Evolutionary conservation across 2,113 vertebrate genomes (phyloP), one percentile per base, ranked within the genome.

Genomic region (Triplophysa dalaica): DNA sequence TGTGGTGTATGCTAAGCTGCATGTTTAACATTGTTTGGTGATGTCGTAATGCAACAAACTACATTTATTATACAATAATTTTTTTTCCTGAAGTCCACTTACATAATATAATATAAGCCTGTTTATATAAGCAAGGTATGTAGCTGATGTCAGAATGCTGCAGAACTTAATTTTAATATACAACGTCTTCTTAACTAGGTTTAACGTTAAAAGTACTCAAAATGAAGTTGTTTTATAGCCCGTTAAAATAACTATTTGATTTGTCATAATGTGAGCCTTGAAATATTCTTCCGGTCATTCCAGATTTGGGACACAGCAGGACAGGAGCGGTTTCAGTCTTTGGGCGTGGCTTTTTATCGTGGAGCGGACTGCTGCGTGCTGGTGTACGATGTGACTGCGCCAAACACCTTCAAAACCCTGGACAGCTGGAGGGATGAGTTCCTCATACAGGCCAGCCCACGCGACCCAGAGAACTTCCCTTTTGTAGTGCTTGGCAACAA

Each of bases 351-450:
- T 0, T 87, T 86, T 48, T 87, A 87, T 50, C 85, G 86, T 1
- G 86, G 86, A 0, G 86, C 86, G 0, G 86, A 87, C 80, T 86
- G 86, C 78, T 87, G 86, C 6, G 85, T 87, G 26, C 74, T 87
- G 79, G 86, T 87, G 68, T 87, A 86, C 5, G 86, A 87, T 1
- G 86, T 87, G 22, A 83, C 81, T 0, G 81, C 81, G 0, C 85
- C 86, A 7, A 86, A 86, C 77, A 86, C 85, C 50, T 87, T 87
- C 48, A 86, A 86, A 29, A 86, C 85, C 7, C 78, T 87, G 77
- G 86, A 87, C 77, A 86, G 86, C 77, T 87, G 85, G 86, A 72
- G 86, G 69, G 86, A 87, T 1, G 86, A 87, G 85, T 87, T 87
- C 74, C 80, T 87, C 41, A 87, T 87, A 48, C 85, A 87, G 81